Conservation (phyloP, 2,888 invertebrate species). For the Tanytarsus gracilentus region DNA sequence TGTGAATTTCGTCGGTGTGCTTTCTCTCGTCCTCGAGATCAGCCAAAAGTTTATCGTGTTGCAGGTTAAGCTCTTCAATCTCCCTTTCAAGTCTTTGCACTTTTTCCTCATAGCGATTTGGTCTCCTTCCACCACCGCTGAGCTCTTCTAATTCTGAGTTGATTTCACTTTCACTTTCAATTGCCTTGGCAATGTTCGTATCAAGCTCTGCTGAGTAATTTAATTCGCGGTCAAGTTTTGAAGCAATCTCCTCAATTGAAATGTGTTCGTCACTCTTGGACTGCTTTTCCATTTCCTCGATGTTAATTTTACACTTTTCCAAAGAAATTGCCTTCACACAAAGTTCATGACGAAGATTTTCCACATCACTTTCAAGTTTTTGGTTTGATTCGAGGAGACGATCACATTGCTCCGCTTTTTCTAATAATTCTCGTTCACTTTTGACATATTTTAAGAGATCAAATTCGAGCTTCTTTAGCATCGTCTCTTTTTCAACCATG, state of each 20-base stretch:
- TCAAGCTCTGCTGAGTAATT: conserved; percentile 53
- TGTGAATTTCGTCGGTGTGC: conserved; percentile 48
- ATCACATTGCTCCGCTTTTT: conserved; percentile 34
- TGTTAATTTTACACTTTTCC: conserved; percentile 26
- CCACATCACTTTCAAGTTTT: conserved; percentile 30
- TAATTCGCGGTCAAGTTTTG: conserved; percentile 50
- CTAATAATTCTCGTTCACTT: conserved; percentile 34
- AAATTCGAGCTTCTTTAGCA: conserved; percentile 12
- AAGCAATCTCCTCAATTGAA: conserved; percentile 45
- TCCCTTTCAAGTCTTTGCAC: conserved; percentile 35
- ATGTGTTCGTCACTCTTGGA: background rate
- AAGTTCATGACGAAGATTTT: conserved; percentile 5
- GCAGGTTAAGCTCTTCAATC: conserved; percentile 44
- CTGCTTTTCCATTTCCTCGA: conserved; percentile 21
- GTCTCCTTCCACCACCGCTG: conserved; percentile 32
- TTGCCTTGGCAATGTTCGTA: conserved; percentile 49
- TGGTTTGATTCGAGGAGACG: conserved; percentile 31
- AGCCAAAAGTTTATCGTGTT: conserved; percentile 39
- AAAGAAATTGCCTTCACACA: conserved; percentile 14
- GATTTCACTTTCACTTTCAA: conserved; percentile 44
- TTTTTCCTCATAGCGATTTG: conserved; percentile 34
- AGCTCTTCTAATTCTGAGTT: conserved; percentile 38
- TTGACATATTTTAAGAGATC: conserved; percentile 20
- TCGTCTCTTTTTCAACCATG: conserved; percentile 17
- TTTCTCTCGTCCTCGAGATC: conserved; percentile 52